Evolutionary conservation across 2,113 vertebrate species (phyloP), one percentile per base, ranked within the genome.

Genomic region (Donacobius atricapilla): DNA sequence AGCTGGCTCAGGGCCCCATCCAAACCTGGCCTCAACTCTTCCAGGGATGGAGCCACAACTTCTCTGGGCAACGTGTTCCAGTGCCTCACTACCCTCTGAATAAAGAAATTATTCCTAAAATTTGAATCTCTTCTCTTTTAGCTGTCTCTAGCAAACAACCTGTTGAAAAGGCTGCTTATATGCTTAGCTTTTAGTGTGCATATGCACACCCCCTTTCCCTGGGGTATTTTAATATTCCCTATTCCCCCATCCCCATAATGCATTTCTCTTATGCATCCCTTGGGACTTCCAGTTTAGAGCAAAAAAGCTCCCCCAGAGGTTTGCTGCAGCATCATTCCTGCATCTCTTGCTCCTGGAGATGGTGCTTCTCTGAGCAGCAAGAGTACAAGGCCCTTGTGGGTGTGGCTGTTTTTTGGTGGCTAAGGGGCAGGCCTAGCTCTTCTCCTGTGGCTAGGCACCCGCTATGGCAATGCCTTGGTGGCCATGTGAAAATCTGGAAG

Each of bases 381-480:
- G 17, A 81, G 11, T 5, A 8, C 40, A 42, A 31, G 63, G 23
- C 0, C 4, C 28, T 66, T 80, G 35, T 1, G 14, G 79, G 19
- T 1, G 1, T 24, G 27, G 6, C n/a, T 14, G 2, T 19, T 7
- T 58, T 81, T 75, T 13, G 6, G n/a, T n/a, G 60, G 25, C 56
- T 7, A 1, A 58, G 56, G 30, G 84, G 22, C 40, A 87, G 22
- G 15, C 17, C 20, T 2, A 3, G 16, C 17, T 37, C 37, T 20
- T 81, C 20, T 77, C 13, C 35, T 4, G 2, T 40, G 51, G 24
- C 22, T 33, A 40, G 47, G 22, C 6, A 7, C 19, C 7, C 0
- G 0, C 4, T 64, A 12, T 57, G n/a, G 37, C 54, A 28, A 42
- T 0, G 0, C 28, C 39, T 61, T 19, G 7, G 47, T 48, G 35